Conservation (phyloP, 1,140 invertebrate genomes). For the Metaphire vulgaris region DNA sequence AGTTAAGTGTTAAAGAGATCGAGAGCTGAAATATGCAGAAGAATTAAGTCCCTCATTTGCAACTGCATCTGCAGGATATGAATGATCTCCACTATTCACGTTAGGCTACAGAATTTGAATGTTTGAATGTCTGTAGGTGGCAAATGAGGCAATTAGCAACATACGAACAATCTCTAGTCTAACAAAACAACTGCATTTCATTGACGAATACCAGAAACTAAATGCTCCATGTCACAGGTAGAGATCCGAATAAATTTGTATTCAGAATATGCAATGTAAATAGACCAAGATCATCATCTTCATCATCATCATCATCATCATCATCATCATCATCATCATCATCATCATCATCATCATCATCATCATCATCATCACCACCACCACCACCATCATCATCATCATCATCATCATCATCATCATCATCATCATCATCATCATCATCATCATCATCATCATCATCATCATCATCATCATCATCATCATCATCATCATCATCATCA, state of each 20-base stretch:
- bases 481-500: conserved; percentile 22
- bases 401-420: conserved; percentile 25
- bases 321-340: conserved; percentile 27
- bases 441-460: conserved; percentile 27
- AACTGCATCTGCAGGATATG: too few relatives aligned
- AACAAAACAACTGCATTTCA: conserved; percentile 48
- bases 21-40: too few relatives aligned
- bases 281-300: not conserved
- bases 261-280: not conserved
- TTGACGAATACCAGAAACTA: conserved; percentile 25
- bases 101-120: too few relatives aligned
- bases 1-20: too few relatives aligned
- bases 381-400: conserved; percentile 17
- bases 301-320: conserved; percentile 27
- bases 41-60: too few relatives aligned
- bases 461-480: conserved; percentile 10
- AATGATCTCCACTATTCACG: too few relatives aligned
- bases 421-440: conserved; percentile 27
- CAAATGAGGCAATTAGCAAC: conserved; percentile 53
- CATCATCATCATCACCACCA: conserved; percentile 16
- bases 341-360: conserved; percentile 23
- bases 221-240: conserved; percentile 27
- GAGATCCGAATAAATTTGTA: conserved; percentile 8
- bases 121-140: conserved; percentile 33
- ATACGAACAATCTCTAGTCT: conserved; percentile 54